Conservation (phyloP, 2,113 vertebrate genomes). For the Chamaea fasciata region DNA sequence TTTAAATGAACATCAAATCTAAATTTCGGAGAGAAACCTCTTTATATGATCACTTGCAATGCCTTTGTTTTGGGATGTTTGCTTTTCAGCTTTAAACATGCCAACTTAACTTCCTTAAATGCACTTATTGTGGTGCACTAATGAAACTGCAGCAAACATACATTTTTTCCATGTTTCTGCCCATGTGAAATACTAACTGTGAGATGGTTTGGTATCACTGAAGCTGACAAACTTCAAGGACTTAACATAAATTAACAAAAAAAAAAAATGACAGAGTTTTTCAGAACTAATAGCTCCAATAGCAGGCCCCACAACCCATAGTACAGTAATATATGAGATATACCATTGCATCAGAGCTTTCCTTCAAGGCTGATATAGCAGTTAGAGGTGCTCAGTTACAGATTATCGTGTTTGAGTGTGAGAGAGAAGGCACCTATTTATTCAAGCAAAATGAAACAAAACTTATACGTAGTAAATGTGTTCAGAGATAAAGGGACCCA, state of each 20-base stretch:
- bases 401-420: not conserved
- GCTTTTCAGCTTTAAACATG: not conserved
- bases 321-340: not conserved
- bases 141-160: not conserved
- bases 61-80: not conserved
- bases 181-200: not conserved
- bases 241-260: not conserved
- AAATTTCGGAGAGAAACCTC: not conserved
- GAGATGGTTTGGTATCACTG: not conserved
- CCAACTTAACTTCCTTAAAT: not conserved
- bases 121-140: not conserved
- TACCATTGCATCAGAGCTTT: not conserved
- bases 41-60: not conserved
- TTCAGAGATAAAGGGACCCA: not conserved
- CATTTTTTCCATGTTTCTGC: not conserved
- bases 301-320: not conserved
- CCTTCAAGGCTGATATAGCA: not conserved
- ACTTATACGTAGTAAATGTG: rapidly evolving
- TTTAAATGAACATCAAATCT: not conserved
- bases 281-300: not conserved
- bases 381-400: not conserved
- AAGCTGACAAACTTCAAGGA: not conserved
- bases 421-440: not conserved
- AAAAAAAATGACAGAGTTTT: rapidly evolving
- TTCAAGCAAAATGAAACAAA: not conserved